Evolutionary conservation across 2,113 vertebrate genomes (phyloP).

Genomic region (Halichoeres trimaculatus): DNA sequence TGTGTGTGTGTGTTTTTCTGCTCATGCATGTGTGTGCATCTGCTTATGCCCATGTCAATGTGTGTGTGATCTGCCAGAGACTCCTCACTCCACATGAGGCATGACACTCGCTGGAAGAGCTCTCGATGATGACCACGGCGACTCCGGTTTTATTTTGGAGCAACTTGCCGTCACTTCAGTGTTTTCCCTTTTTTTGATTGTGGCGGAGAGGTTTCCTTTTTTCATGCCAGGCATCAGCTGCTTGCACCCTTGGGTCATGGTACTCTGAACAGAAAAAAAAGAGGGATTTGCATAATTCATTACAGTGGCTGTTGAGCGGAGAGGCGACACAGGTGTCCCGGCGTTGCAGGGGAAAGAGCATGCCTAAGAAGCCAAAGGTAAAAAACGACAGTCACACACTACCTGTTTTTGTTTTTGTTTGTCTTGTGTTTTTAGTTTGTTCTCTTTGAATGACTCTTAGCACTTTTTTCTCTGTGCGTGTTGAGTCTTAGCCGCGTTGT

Average conservation of each 20-base stretch:
- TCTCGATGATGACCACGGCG: conserved; percentile 51
- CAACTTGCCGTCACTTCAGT: conserved; percentile 30
- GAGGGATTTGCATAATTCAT: conserved; percentile 83
- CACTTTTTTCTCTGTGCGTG: conserved; percentile 7
- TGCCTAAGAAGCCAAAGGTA: conserved; percentile 82
- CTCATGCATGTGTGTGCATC: conserved; percentile 1
- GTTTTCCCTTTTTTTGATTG: conserved; percentile 43
- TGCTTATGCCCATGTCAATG: conserved; percentile 4
- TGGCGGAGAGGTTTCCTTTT: conserved; percentile 39
- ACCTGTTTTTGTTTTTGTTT: conserved; percentile 47
- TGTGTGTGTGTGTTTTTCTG: conserved; percentile 9
- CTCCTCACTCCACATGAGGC: conserved; percentile 45
- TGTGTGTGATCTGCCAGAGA: conserved; percentile 38
- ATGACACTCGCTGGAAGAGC: conserved; percentile 56
- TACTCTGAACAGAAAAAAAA: conserved; percentile 70
- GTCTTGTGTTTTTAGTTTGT: conserved; percentile 17
- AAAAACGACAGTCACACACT: conserved; percentile 33
- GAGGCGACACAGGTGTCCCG: conserved; percentile 66
- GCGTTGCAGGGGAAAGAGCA: conserved; percentile 70
- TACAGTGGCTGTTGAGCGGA: conserved; percentile 63
- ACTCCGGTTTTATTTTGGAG: conserved; percentile 40
- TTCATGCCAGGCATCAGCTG: conserved; percentile 67
- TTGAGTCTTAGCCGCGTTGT: conserved; percentile 7
- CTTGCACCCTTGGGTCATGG: conserved; percentile 72
- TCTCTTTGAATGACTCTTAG: not conserved